phyloP scores from a whole-genome alignment of 2,797 vertebrate genomes.

The Sebastes oblongus region DNA sequence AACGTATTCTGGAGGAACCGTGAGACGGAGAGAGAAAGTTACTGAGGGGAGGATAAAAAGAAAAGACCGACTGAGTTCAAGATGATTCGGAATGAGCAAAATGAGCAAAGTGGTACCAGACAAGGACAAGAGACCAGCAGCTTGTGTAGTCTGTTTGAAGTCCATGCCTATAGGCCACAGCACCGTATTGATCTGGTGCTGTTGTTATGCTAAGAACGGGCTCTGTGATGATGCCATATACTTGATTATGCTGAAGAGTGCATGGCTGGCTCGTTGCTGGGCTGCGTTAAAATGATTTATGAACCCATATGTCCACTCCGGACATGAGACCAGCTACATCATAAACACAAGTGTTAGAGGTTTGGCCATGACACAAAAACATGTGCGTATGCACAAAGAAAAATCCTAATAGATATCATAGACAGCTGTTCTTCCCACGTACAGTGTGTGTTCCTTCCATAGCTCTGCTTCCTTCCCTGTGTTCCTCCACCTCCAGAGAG shows the following conservation, averaged over 20 bases:
- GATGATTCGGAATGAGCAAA: constrained; percentile 14
- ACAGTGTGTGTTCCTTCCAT: constrained; percentile 30
- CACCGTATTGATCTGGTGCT: constrained; percentile 43
- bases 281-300: constrained; percentile 67
- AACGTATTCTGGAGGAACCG: constrained; percentile 6
- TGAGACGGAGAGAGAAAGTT: constrained; percentile 25
- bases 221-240: constrained; percentile 40
- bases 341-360: constrained; percentile 27
- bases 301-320: constrained; percentile 37
- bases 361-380: constrained; percentile 4
- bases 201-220: constrained; percentile 54
- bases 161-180: constrained; percentile 13
- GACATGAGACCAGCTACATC: constrained; percentile 24
- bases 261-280: constrained; percentile 30
- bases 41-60: constrained; percentile 15
- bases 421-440: constrained; percentile 35
- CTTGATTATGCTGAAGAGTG: constrained; percentile 56
- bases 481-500: constrained; percentile 69
- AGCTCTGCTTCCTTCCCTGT: constrained; percentile 35
- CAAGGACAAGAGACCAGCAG: constrained; percentile 24
- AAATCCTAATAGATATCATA: constrained; percentile 18
- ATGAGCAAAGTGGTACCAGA: constrained; percentile 22
- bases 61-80: not conserved
- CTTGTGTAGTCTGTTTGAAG: constrained; percentile 54
- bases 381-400: not conserved